Base-by-base conservation (phyloP, 1,140 invertebrate genomes). In the Conopomorpha cramerella region DNA sequence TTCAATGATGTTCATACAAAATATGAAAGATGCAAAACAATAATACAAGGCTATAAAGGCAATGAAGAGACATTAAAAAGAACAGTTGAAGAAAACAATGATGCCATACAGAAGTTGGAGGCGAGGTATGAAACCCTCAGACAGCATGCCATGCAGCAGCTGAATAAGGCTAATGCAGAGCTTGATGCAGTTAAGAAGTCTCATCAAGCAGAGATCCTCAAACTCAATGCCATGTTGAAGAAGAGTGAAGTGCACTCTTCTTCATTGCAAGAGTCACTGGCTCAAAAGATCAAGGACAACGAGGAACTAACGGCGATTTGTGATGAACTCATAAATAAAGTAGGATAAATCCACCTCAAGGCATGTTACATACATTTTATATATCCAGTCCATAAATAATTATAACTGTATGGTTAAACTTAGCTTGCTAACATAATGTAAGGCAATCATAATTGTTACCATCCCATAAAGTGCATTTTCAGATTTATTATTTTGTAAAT, bases 201-300 rank as follows among this genome's bases (percentile, higher is more conserved):
- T 23, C 85, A 84, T 49, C 79, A 86, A 49, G 76, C 82, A 26
- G 89, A 92, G 55, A 81, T 87, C 36, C 82, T 86, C 18, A 84
- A 86, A 60, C 61, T 90, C 36, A 86, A 86, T 66, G 88, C 88
- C 16, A 85, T 88, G 68, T 72, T 88, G 12, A 90, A 88, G 58
- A 90, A 90, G 63, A 81, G 86, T 52, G 89, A 92, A 55, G 81
- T 92, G 30, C 84, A 84, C 48, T 78, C 84, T 1, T 82, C 79
- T 18, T 85, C 85, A 14, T 64, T 90, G 41, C 85, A 89, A 49
- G 85, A 86, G 49, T 82, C 83, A 30, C 55, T 90, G 30, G 83
- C 86, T 34, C 87, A 89, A 56, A 91, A 90, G 74, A 81, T 83
- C n/a, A 83, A 85, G 53, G 88, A 91, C 68, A 90, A 89, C 65